Percentiles rank a stretch among this genome's conserved stretches.
These are phyloP conservation scores for Theretra japonica DNA, from an alignment of 2,888 invertebrate species.

Conservation along the genomic window DNA sequence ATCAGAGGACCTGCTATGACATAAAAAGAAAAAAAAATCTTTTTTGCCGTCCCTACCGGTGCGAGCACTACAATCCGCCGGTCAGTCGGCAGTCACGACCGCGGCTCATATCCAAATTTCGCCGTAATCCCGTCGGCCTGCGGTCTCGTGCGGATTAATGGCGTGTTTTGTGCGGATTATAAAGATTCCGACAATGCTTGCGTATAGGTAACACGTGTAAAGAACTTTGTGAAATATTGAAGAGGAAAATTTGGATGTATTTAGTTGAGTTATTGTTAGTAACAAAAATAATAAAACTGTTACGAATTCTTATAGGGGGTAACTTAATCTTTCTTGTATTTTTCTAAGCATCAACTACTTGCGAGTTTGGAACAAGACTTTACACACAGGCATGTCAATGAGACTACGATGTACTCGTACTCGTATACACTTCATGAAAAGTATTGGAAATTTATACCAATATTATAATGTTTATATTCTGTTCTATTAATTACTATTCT, in stretches of 20 bases:
- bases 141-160: background rate
- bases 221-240: background rate
- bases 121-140: constrained; percentile 13
- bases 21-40: background rate
- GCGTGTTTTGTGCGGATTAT: constrained; percentile 8
- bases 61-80: background rate
- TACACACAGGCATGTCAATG: no score
- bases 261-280: background rate
- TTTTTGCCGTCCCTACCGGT: background rate
- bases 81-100: constrained; percentile 21
- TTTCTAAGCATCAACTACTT: no score
- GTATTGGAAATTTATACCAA: no score
- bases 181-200: background rate
- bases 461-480: no score
- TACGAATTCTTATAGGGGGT: no score
- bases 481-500: no score
- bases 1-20: no score
- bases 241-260: background rate
- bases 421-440: no score
- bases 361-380: no score
- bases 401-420: no score
- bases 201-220: background rate
- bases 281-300: no score
- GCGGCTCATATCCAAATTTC: constrained; percentile 21
- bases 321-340: no score